A percentile compares a stretch with the other conserved stretches of the same genome.
These are phyloP conservation scores for Corythoichthys intestinalis DNA, from an alignment of 2,113 vertebrate species.

Conservation along the genomic window DNA sequence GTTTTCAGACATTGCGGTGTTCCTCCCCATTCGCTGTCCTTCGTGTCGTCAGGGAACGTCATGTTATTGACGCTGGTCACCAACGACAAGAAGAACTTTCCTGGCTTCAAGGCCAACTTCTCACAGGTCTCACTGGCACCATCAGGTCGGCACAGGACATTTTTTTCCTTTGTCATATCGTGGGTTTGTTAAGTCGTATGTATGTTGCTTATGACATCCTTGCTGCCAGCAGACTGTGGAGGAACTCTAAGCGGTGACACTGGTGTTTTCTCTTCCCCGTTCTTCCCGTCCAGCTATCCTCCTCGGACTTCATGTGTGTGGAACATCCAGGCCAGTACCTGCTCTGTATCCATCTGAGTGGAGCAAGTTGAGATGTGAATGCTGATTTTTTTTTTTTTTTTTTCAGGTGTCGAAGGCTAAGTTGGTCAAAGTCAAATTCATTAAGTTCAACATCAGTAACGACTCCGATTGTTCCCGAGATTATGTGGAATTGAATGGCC, in stretches of 20 bases:
- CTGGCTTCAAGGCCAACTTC: constrained; percentile 83
- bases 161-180: neutral
- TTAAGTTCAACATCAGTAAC: constrained; percentile 73
- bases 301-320: constrained; percentile 76
- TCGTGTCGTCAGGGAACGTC: constrained; percentile 88
- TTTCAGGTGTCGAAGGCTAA: constrained; percentile 73
- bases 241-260: constrained; percentile 61
- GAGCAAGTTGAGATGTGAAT: neutral
- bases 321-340: constrained; percentile 77
- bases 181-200: too few species aligned
- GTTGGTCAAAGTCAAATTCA: constrained; percentile 83
- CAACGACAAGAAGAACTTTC: constrained; percentile 77
- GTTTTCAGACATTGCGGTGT: constrained; percentile 81
- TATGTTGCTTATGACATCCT: neutral
- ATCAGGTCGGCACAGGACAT: constrained; percentile 32
- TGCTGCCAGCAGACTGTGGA: constrained; percentile 75
- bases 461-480: constrained; percentile 72
- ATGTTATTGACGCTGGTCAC: constrained; percentile 83
- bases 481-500: constrained; percentile 75
- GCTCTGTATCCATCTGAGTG: neutral
- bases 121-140: constrained; percentile 76
- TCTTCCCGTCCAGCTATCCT: constrained; percentile 85
- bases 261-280: constrained; percentile 81
- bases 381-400: neutral
- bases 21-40: constrained; percentile 80